Conservation (phyloP, 2,797 vertebrate genomes). For the Tiaroga cobitis region DNA sequence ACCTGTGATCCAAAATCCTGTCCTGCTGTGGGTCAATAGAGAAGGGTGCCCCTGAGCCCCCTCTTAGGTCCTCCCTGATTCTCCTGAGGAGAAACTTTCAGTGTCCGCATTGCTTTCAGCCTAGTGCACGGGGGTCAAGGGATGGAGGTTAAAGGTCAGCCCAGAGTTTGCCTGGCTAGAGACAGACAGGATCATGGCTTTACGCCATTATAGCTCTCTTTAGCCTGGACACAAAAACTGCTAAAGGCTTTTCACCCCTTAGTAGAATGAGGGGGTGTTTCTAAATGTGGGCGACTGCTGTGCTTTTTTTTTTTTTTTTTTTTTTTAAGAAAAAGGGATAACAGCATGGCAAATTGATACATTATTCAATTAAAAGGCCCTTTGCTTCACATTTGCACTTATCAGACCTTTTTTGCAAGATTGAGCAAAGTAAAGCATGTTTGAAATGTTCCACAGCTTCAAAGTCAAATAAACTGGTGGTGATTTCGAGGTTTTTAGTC, state of each 20-base stretch:
- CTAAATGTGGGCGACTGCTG: conserved; percentile 24
- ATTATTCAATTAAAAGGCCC: conserved; percentile 57
- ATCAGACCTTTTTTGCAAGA: conserved; percentile 6
- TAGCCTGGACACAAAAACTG: conserved; percentile 78
- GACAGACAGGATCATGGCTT: conserved; percentile 89
- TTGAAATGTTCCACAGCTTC: conserved; percentile 36
- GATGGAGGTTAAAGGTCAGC: conserved; percentile 86
- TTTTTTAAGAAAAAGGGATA: conserved; percentile 71
- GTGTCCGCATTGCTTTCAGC: conserved; percentile 79
- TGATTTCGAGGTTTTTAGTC: conserved; percentile 64
- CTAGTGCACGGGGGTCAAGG: conserved; percentile 86
- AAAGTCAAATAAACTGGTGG: conserved; percentile 28
- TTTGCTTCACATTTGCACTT: conserved; percentile 31
- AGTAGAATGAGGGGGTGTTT: conserved; percentile 61
- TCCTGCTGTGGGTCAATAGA: conserved; percentile 91
- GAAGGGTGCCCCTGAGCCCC: conserved; percentile 82
- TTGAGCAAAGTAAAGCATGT: conserved; percentile 16
- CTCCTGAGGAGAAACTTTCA: conserved; percentile 67
- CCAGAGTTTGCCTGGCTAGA: conserved; percentile 85
- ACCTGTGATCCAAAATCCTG: conserved; percentile 87
- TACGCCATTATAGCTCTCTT: conserved; percentile 89
- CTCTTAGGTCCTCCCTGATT: conserved; percentile 71
- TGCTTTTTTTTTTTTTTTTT: conserved; percentile 24
- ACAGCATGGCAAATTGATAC: conserved; percentile 78
- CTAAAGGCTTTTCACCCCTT: conserved; percentile 72